Conservation (phyloP, 2,888 invertebrate species). For the Rhorus exstirpatorius region DNA sequence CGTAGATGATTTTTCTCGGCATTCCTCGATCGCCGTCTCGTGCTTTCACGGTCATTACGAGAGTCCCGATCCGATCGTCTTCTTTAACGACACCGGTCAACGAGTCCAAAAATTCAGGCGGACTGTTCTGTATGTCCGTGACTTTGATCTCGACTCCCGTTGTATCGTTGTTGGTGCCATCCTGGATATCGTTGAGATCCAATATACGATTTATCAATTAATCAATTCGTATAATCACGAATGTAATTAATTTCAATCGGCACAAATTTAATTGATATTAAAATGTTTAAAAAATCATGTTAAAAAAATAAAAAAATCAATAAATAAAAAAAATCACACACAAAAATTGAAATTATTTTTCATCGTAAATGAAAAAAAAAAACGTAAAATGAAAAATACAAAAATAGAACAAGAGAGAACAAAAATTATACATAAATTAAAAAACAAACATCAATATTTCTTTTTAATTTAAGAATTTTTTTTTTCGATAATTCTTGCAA, state of each 20-base stretch:
- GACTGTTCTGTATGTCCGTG: slow-evolving; percentile 94
- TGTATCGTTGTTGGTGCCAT: slow-evolving; percentile 91
- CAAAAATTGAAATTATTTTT: too few relatives aligned
- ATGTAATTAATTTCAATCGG: neutral
- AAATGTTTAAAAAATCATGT: neutral
- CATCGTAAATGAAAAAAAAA: too few relatives aligned
- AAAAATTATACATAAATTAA: too few relatives aligned
- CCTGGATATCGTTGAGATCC: slow-evolving; percentile 87
- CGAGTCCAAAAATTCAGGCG: slow-evolving; percentile 94
- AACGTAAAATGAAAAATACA: too few relatives aligned
- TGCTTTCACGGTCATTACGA: slow-evolving; percentile 93
- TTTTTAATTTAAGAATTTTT: too few relatives aligned
- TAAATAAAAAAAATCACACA: too few relatives aligned
- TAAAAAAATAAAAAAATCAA: neutral
- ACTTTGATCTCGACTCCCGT: slow-evolving; percentile 93
- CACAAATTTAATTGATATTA: neutral
- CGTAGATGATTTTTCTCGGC: slow-evolving; percentile 92
- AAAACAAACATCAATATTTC: too few relatives aligned
- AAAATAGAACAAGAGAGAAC: too few relatives aligned
- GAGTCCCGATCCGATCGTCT: slow-evolving; percentile 93
- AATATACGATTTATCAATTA: neutral
- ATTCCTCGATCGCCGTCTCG: slow-evolving; percentile 94
- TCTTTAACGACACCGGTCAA: slow-evolving; percentile 93
- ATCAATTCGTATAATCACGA: neutral
- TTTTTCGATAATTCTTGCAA: too few relatives aligned